Base-by-base conservation (phyloP, 1,140 invertebrate species). In the Lepidostoma basale region DNA sequence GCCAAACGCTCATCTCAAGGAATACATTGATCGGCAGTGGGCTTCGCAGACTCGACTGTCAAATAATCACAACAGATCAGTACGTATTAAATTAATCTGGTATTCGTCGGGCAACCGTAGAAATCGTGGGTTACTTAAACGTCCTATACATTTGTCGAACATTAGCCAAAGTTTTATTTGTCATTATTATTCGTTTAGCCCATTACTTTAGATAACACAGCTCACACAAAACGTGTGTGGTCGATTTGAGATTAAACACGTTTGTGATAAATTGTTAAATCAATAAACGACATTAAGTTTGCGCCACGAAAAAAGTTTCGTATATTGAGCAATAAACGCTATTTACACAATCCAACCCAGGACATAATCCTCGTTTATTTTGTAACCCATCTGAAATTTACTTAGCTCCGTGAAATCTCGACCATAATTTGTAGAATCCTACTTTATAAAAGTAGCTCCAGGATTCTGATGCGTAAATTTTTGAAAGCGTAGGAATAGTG, bases 271-370 rank as follows among this genome's bases (percentile, higher is more conserved):
- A 39, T 36, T 40, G 20, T 36, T 39, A 20, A 22, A 40, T 20
- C 30, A 59, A 59, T 33, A 59, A 39, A 59, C 33, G 56, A 39
- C 56, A 59, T 39, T 6, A 33, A 59, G 28, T 59, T 59, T 20
- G 56, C 56, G 36, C 36, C 14, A 39, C 16, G 18, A 59, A 49
- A 49, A 49, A 49, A 49, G 45, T 23, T 49, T 49, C 45, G 22
- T 49, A 49, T 49, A 23, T 22, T 23, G 22, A 49, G 18, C 22
- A 23, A 49, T 49, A 49, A 49, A 49, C 45, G 45, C 25, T 49
- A 49, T 49, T 49, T 49, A 49, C 45, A 49, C 45, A 22, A 49
- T 49, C 45, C 45, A 23, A 23, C 18, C 20, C 25, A 23, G 25
- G 22, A 49, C 20, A 49, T 22, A 49, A 49, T 49, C 45, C 20